Evolutionary conservation across 1,140 invertebrate species (phyloP).

Genomic region (Heliconius eleuchia): DNA sequence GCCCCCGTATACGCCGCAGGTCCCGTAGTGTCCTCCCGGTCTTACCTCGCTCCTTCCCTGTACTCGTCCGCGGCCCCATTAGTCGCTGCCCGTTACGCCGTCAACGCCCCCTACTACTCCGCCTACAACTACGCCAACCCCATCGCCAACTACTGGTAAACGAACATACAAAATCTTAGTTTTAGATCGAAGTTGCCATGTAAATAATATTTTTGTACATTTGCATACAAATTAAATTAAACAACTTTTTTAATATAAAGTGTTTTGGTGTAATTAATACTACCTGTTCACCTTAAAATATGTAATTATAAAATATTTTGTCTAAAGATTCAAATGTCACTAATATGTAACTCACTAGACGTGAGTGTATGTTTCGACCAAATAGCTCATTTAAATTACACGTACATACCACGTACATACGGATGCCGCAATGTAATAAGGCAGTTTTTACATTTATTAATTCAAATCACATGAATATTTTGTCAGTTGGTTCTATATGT

Average conservation of each 20-base stretch:
- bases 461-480: background rate
- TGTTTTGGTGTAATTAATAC: background rate
- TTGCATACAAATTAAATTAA: conserved; percentile 13
- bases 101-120: conserved; percentile 9
- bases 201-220: conserved; percentile 14
- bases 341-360: background rate
- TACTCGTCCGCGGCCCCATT: background rate
- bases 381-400: background rate
- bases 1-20: background rate
- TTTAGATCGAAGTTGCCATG: conserved; percentile 6
- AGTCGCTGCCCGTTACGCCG: conserved; percentile 5
- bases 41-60: conserved; percentile 10
- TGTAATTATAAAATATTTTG: conserved; percentile 3
- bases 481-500: background rate
- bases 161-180: background rate
- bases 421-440: background rate
- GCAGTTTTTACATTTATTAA: background rate
- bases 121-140: background rate
- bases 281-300: background rate
- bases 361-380: conserved; percentile 5
- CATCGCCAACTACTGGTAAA: conserved; percentile 19
- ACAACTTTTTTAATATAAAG: conserved; percentile 1
- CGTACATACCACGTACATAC: background rate
- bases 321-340: background rate
- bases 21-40: conserved; percentile 30